phyloP scores from a whole-genome alignment of 2,888 invertebrate species.

The Andrena bucephala region DNA sequence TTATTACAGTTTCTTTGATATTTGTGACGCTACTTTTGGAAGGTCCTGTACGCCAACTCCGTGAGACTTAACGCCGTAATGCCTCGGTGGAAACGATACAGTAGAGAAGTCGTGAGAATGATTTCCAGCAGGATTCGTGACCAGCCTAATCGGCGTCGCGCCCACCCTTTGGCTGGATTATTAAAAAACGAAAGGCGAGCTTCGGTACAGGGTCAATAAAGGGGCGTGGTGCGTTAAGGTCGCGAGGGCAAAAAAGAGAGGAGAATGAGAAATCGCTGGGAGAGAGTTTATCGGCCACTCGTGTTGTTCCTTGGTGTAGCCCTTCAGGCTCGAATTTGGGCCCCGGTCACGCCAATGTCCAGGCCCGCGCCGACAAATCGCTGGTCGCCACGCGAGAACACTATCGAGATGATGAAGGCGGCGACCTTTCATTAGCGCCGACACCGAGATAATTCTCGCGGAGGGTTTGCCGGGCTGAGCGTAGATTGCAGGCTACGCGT shows the following conservation, averaged over 20 bases:
- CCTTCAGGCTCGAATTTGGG: conserved; percentile 43
- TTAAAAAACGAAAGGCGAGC: conserved; percentile 1
- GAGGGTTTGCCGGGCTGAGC: background rate
- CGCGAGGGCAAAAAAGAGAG: background rate
- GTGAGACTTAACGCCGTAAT: no score
- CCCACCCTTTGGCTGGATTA: background rate
- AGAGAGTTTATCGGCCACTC: conserved; percentile 20
- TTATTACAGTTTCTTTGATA: no score
- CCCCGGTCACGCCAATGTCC: conserved; percentile 41
- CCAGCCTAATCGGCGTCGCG: background rate
- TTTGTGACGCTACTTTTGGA: no score
- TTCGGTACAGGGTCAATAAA: conserved; percentile 6
- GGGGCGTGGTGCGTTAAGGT: background rate
- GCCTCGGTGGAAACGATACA: no score
- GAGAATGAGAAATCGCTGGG: background rate
- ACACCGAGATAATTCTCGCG: background rate
- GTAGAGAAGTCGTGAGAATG: no score
- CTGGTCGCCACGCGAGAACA: conserved; percentile 40
- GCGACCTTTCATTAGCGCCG: conserved; percentile 29
- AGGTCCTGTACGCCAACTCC: no score
- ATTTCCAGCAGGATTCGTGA: no score
- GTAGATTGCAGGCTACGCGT: no score
- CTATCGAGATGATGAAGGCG: conserved; percentile 32
- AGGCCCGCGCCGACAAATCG: conserved; percentile 34
- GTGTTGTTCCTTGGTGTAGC: background rate